Percentiles rank a stretch among this genome's conserved stretches.
Evolutionary conservation across 2,797 vertebrate genomes (phyloP).

Genomic region (Sciurus carolinensis): DNA sequence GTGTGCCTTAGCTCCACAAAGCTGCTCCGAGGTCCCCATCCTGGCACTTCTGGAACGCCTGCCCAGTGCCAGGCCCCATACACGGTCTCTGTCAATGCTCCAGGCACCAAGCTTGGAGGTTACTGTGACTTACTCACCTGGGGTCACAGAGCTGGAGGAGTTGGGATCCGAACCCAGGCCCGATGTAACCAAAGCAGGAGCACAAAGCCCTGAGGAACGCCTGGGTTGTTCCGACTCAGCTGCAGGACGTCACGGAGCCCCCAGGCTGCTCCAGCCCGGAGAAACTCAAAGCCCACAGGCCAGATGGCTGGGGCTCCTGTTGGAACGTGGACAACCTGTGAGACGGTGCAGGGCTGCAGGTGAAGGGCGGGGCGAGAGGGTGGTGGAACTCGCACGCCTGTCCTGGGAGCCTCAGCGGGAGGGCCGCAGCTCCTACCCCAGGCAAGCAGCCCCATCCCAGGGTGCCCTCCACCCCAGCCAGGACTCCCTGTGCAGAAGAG

Average conservation of each 20-base stretch:
- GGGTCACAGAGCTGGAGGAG: not conserved
- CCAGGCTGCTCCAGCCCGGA: not conserved
- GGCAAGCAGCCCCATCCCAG: not conserved
- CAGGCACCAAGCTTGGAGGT: not conserved
- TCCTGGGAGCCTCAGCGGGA: not conserved
- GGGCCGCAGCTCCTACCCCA: too few species aligned
- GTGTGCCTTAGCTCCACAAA: too few species aligned
- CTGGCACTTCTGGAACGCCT: not conserved
- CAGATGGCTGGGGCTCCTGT: not conserved
- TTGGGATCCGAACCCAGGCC: not conserved
- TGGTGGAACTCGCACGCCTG: not conserved
- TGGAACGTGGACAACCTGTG: not conserved
- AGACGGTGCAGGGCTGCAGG: not conserved
- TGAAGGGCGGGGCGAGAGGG: not conserved
- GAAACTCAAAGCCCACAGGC: not conserved
- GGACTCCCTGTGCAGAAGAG: not conserved
- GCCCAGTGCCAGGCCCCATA: not conserved
- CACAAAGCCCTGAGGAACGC: too few species aligned
- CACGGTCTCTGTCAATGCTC: not conserved
- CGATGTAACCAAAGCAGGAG: too few species aligned
- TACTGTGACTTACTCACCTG: not conserved
- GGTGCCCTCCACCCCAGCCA: accelerated
- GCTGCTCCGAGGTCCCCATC: too few species aligned
- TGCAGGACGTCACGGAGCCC: not conserved
- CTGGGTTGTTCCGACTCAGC: not conserved